These are phyloP conservation scores for Euwallacea fornicatus DNA, from an alignment of 1,140 invertebrate genomes.

Conservation along the genomic window DNA sequence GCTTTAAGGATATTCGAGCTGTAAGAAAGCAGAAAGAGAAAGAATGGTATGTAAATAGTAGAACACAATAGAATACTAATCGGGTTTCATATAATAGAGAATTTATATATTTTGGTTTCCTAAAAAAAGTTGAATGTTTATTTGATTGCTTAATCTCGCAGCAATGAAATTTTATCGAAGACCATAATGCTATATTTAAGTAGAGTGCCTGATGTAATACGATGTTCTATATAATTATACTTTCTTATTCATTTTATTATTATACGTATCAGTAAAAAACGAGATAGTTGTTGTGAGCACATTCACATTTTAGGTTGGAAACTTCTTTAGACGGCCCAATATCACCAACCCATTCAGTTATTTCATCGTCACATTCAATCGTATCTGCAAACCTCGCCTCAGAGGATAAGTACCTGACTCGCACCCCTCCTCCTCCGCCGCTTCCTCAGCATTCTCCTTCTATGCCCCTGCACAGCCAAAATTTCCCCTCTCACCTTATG, in stretches of 20 bases:
- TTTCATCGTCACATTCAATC: slow-evolving; percentile 48
- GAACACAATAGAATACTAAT: no score
- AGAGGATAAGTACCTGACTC: slow-evolving; percentile 48
- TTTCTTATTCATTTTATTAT: no score
- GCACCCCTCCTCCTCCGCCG: slow-evolving; percentile 36
- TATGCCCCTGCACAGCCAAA: slow-evolving; percentile 44
- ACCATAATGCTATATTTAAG: no score
- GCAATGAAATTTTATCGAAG: not conserved
- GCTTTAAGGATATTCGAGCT: slow-evolving; percentile 44
- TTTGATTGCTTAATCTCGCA: not conserved
- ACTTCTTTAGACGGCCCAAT: slow-evolving; percentile 57
- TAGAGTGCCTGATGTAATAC: not conserved
- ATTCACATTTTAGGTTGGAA: slow-evolving; percentile 50
- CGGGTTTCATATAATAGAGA: no score
- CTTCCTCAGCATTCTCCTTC: slow-evolving; percentile 23
- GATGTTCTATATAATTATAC: slow-evolving; percentile 4
- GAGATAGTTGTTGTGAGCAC: no score
- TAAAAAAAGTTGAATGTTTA: not conserved
- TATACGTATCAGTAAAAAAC: no score
- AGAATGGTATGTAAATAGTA: slow-evolving; percentile 49
- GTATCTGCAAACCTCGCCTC: slow-evolving; percentile 37
- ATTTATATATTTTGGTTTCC: no score
- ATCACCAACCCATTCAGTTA: slow-evolving; percentile 41
- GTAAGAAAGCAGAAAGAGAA: slow-evolving; percentile 53
- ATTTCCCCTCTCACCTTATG: not conserved